phyloP scores from a whole-genome alignment of 2,113 vertebrate species.

The Ciconia boyciana region DNA sequence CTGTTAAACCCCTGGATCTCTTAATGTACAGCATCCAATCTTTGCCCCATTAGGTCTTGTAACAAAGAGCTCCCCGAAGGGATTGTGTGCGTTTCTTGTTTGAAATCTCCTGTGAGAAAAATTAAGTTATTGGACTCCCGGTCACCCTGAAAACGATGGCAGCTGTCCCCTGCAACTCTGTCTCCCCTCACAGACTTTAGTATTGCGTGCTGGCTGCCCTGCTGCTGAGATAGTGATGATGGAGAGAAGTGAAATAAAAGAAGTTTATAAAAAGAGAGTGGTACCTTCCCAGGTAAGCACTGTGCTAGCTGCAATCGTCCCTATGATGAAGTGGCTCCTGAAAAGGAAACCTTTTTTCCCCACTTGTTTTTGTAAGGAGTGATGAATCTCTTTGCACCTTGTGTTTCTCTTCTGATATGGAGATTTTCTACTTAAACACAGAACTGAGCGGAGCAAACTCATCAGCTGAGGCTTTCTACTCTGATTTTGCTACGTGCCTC shows the following conservation, averaged over 20 bases:
- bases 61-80: not conserved
- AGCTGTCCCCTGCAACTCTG: not conserved
- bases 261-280: not conserved
- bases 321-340: not conserved
- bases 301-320: not conserved
- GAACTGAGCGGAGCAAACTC: not conserved
- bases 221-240: rapidly evolving
- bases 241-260: not conserved
- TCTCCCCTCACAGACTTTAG: not conserved
- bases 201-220: not conserved
- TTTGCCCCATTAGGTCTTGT: not conserved
- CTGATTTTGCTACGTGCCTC: not conserved
- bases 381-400: not conserved
- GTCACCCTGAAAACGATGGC: not conserved
- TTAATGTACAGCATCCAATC: not conserved
- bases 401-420: not conserved
- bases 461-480: not conserved
- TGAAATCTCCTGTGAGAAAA: not conserved
- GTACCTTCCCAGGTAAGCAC: not conserved
- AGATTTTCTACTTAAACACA: not conserved
- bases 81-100: not conserved
- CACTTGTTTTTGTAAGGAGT: not conserved
- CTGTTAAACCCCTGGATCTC: not conserved
- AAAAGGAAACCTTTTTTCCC: not conserved
- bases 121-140: not conserved